Evolutionary conservation across 2,797 vertebrate genomes (phyloP).

Genomic region (Parauchenoglanis punctatus): DNA sequence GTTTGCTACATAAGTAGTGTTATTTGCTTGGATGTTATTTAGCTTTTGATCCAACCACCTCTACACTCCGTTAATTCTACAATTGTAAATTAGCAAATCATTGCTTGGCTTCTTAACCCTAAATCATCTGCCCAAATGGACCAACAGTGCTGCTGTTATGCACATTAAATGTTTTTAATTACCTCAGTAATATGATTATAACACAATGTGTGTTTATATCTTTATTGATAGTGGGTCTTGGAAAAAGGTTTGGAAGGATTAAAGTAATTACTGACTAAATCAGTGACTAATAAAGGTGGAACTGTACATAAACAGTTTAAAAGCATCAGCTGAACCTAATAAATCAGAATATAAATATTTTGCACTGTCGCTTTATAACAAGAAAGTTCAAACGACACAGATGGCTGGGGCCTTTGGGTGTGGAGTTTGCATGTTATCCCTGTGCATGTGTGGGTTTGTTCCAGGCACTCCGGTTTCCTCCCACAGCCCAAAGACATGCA

Average conservation of each 20-base stretch:
- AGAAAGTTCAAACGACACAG: too few species aligned
- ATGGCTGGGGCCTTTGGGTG: too few species aligned
- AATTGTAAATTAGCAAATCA: not conserved
- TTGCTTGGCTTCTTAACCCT: not conserved
- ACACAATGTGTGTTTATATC: not conserved
- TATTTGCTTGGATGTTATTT: not conserved
- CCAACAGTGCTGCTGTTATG: not conserved
- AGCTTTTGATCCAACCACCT: not conserved
- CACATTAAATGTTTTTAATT: not conserved
- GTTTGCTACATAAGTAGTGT: not conserved
- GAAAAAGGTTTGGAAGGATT: not conserved
- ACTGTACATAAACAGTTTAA: too few species aligned
- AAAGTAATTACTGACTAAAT: not conserved
- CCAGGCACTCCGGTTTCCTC: too few species aligned
- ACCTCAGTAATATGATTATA: not conserved
- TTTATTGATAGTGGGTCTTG: not conserved
- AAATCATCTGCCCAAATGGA: not conserved
- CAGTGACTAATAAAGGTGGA: not conserved
- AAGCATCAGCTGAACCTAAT: not conserved
- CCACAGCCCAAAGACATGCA: too few species aligned
- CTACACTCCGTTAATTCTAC: not conserved
- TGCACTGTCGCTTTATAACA: not conserved
- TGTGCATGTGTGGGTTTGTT: too few species aligned
- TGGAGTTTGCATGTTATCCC: too few species aligned
- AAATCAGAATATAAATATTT: not conserved